These are phyloP conservation scores for Trematomus loennbergii DNA, from an alignment of 2,113 vertebrate genomes.

Conservation along the genomic window DNA sequence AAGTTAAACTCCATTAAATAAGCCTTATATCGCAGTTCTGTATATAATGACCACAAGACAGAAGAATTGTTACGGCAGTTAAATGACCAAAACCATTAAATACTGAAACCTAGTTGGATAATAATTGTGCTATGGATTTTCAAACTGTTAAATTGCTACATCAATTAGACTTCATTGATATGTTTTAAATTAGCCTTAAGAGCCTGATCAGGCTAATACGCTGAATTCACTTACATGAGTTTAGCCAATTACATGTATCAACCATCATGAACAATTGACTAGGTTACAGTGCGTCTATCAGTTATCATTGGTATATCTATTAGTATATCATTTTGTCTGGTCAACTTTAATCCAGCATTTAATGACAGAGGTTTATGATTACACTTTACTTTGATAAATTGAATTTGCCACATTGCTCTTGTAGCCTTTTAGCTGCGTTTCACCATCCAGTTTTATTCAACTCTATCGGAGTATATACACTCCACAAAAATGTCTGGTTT, in stretches of 20 bases:
- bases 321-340: too few species aligned
- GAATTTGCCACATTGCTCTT: not conserved
- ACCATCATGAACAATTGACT: not conserved
- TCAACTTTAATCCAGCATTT: not conserved
- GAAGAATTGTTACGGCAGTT: conserved; percentile 9
- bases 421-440: not conserved
- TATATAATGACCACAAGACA: not conserved
- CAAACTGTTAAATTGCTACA: conserved; percentile 1
- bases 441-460: not conserved
- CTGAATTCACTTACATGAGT: conserved; percentile 7
- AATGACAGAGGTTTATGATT: not conserved
- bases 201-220: conserved; percentile 8
- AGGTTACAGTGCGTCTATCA: not conserved
- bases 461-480: not conserved
- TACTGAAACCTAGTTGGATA: conserved; percentile 8
- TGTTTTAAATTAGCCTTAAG: conserved; percentile 1
- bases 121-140: conserved; percentile 27
- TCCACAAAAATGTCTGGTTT: not conserved
- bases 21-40: not conserved
- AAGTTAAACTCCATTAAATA: conserved; percentile 1
- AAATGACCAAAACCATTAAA: conserved; percentile 3
- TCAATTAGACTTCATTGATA: conserved; percentile 27
- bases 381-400: not conserved
- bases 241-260: not conserved
- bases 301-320: not conserved